Conservation (phyloP, 2,113 vertebrate species). For the Pomatorhinus ruficollis region DNA sequence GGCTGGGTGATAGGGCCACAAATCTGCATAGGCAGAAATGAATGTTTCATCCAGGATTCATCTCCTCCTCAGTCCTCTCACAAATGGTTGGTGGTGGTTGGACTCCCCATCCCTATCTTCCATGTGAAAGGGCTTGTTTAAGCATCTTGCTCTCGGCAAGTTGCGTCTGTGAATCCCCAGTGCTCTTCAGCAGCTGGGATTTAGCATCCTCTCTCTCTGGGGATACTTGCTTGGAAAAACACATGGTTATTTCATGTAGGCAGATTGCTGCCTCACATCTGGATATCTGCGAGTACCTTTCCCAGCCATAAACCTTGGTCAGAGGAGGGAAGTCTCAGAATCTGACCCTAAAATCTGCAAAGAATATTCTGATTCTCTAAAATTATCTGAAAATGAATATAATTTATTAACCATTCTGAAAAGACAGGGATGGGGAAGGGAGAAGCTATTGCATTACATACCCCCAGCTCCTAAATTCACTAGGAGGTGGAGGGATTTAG, state of each 20-base stretch:
- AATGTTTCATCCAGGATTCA: not conserved
- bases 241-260: not conserved
- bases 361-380: not conserved
- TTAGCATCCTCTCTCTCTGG: not conserved
- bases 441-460: not conserved
- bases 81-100: not conserved
- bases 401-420: not conserved
- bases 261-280: not conserved
- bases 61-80: not conserved
- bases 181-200: not conserved
- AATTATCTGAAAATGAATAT: not conserved
- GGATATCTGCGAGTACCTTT: not conserved
- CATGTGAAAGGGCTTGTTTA: not conserved
- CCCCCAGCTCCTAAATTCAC: not conserved
- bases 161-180: not conserved
- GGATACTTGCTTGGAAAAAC: not conserved
- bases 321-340: not conserved
- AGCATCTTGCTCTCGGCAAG: not conserved
- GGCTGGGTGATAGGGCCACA: not conserved
- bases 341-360: not conserved
- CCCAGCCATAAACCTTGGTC: not conserved
- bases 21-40: not conserved
- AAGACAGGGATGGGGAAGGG: not conserved
- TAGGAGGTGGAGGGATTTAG: not conserved
- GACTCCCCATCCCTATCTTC: not conserved